Base-by-base conservation (phyloP, 53 echinoderm and acorn worm species). In the Echinarachnius parma region DNA sequence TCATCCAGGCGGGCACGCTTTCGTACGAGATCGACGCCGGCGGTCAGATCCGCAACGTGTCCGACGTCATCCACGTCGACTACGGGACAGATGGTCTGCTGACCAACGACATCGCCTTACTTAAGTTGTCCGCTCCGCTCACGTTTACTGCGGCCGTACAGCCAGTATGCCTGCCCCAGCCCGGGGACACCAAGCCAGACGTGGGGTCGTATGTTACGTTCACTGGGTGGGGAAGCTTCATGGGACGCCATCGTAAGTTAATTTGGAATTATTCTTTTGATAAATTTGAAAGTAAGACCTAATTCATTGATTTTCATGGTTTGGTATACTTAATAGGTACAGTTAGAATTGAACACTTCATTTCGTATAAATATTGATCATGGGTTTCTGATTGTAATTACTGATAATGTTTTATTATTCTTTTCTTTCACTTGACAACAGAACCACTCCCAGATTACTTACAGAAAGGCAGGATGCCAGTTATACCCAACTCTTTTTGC, bases 141-240 rank as follows among this genome's bases (percentile, higher is more conserved):
- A 59, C 25, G 27, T 76, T 76, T 22, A 76, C 39, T 8, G 28
- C 35, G 28, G 60, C 31, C 27, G 76, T 76, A 4, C 58, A 76
- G 31, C 58, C 59, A 0, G 76, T 76, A 18, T 76, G 76, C 37
- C 31, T 76, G 59, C 76, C 76, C 19, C 9, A 13, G 26, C 8
- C 18, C 1, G 28, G 45, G 27, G 31, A 27, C 10, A 14, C n/a
- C 22, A 31, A 33, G 9, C 45, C 50, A 1, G 19, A 59, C 4
- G 59, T 59, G 0, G 60, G 76, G 9, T 26, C 37, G 18, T 45
- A n/a, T 22, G 39, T 39, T 19, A 59, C 58, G 2, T 26, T 76
- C 1, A 76, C 76, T 23, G 76, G 60, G 4, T 76, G 76, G 76
- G 76, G 76, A 10, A 48, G 48, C 42, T 63, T 24, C 42, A 16